Evolutionary conservation across 2,888 invertebrate genomes (phyloP), one percentile per base, ranked within the genome.

Genomic region (Drosophila anomalipes): DNA sequence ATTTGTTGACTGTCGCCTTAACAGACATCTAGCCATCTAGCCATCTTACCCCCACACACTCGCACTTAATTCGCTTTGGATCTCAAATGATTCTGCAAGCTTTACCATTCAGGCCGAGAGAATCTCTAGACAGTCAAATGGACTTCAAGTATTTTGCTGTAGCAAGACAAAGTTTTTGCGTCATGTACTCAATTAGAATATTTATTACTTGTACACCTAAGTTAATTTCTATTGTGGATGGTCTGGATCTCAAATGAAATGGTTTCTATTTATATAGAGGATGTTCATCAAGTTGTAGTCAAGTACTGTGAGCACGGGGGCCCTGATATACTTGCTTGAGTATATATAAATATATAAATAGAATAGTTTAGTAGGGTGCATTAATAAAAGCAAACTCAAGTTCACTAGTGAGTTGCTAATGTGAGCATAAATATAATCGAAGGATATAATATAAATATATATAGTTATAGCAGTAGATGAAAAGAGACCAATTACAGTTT

Each of bases 171-270:
- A 66, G 47, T 69, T 71, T 47, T 56, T 57, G 30, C 57, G 51
- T 35, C 64, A 51, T 63, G 65, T 79, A 71, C 76, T 72, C 69
- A 79, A 79, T 79, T 76, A 79, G 71, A 72, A 79, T 76, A 68
- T 72, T 79, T 71, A 79, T 79, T 57, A 61, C 66, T 71, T 71
- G 76, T 71, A 68, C 71, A 79, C 62, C 65, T 69, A 66, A 61
- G 62, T 53, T 63, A 66, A 79, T 68, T 59, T 62, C 68, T 16
- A 54, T 69, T 71, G 75, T 69, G 30, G 30, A 70, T 64, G 70
- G 37, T 10, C 51, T n/a, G 56, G 67, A 59, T 75, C 44, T n/a
- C 44, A 51, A 65, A 54, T 75, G 61, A 66, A 47, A 52, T 64
- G 47, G n/a, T 62, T 33, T 57, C 39, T 35, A 59, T 68, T 49